These are phyloP conservation scores for Volucella bombylans DNA, from an alignment of 2,888 invertebrate species.

Conservation along the genomic window DNA sequence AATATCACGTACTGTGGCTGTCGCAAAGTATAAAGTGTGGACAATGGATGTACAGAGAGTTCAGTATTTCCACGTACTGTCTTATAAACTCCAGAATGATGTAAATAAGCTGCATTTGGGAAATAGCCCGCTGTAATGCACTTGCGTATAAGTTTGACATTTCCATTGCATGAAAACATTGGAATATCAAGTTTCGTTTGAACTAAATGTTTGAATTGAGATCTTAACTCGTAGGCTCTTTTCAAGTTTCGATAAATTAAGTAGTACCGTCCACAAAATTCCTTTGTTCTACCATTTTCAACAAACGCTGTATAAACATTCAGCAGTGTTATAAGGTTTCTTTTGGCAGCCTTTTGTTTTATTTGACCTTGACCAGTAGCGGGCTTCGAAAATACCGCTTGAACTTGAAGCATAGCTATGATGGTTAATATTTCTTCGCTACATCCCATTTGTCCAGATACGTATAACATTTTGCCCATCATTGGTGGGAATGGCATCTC, in stretches of 20 bases:
- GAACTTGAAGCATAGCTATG: slow-evolving; percentile 96
- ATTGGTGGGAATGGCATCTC: slow-evolving; percentile 95
- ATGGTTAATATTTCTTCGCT: slow-evolving; percentile 95
- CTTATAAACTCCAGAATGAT: slow-evolving; percentile 90
- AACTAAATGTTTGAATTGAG: slow-evolving; percentile 86
- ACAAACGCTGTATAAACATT: slow-evolving; percentile 89
- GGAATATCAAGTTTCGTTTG: slow-evolving; percentile 86
- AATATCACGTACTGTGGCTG: slow-evolving; percentile 94
- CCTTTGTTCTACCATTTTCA: slow-evolving; percentile 84
- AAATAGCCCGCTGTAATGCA: slow-evolving; percentile 95
- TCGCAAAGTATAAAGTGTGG: slow-evolving; percentile 89
- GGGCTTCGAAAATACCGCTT: slow-evolving; percentile 91
- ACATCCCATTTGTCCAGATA: slow-evolving; percentile 93
- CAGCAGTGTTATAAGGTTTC: slow-evolving; percentile 92
- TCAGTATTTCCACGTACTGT: slow-evolving; percentile 90
- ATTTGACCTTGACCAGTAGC: slow-evolving; percentile 87
- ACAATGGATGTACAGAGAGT: slow-evolving; percentile 93
- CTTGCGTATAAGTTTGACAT: slow-evolving; percentile 86
- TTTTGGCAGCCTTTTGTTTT: slow-evolving; percentile 88
- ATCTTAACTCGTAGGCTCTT: slow-evolving; percentile 90
- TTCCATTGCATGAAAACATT: slow-evolving; percentile 87
- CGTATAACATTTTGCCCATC: slow-evolving; percentile 92
- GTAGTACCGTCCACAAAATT: slow-evolving; percentile 92
- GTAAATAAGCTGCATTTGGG: slow-evolving; percentile 93
- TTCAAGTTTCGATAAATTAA: slow-evolving; percentile 93